Evolutionary conservation across 35 echinoderm and acorn worm genomes (phyloP).

Genomic region (Patiria miniata): DNA sequence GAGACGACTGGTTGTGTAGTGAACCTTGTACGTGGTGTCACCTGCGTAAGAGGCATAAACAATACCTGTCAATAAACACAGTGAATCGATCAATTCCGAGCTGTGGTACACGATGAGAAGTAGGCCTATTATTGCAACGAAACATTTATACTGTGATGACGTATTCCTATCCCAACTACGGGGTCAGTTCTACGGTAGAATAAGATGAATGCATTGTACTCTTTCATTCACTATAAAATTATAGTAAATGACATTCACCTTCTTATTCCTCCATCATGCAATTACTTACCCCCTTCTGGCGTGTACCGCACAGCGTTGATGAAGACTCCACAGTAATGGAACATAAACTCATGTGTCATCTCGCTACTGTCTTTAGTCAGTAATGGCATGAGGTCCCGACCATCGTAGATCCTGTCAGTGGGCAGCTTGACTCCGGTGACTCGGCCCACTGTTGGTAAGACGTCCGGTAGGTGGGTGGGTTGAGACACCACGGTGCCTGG

Average conservation of each 20-base stretch:
- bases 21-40: slow-evolving; percentile 68
- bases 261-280: no score
- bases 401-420: slow-evolving; percentile 66
- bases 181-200: no score
- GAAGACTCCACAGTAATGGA: slow-evolving; percentile 83
- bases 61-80: background rate
- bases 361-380: slow-evolving; percentile 35
- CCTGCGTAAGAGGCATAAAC: background rate
- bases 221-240: background rate
- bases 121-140: no score
- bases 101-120: no score
- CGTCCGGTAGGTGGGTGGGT: slow-evolving; percentile 72
- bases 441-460: slow-evolving; percentile 73
- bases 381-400: slow-evolving; percentile 72
- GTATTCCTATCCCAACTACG: no score
- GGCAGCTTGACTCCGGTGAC: slow-evolving; percentile 52
- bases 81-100: no score
- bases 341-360: slow-evolving; percentile 83
- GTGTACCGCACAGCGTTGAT: slow-evolving; percentile 75
- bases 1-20: slow-evolving; percentile 57
- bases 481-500: slow-evolving; percentile 65
- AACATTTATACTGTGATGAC: no score
- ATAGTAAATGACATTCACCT: background rate
- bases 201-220: background rate
- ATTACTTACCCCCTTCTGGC: slow-evolving; percentile 64